These are phyloP conservation scores for Kryptopterus vitreolus DNA, from an alignment of 2,797 vertebrate species.

Conservation along the genomic window DNA sequence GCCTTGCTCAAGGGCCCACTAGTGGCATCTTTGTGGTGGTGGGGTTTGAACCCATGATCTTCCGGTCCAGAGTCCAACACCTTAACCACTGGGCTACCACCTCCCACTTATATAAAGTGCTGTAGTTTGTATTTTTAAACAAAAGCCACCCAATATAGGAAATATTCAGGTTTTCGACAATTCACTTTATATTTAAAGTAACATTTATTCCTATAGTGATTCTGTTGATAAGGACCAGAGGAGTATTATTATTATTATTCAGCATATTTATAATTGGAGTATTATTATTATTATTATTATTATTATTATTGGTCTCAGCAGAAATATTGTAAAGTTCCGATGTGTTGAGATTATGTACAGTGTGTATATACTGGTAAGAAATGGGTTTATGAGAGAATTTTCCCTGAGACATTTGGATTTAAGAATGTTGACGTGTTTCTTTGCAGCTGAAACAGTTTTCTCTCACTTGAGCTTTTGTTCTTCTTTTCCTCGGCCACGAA, in stretches of 20 bases:
- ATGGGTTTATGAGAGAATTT: not conserved
- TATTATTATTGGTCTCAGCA: slow-evolving; percentile 40
- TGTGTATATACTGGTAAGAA: slow-evolving; percentile 9
- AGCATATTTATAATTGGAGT: too few species aligned
- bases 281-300: too few species aligned
- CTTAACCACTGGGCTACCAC: too few species aligned
- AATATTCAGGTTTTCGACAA: slow-evolving; percentile 5
- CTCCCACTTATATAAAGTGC: too few species aligned
- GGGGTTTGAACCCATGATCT: too few species aligned
- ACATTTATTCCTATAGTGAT: slow-evolving; percentile 42
- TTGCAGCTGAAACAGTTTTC: not conserved
- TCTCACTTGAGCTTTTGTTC: not conserved
- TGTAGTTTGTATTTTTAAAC: not conserved
- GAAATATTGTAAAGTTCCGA: slow-evolving; percentile 32
- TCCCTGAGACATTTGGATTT: not conserved
- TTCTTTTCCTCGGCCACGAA: slow-evolving; percentile 4
- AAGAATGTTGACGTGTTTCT: not conserved
- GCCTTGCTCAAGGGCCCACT: too few species aligned
- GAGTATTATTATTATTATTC: too few species aligned
- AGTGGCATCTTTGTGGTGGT: too few species aligned
- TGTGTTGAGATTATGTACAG: slow-evolving; percentile 42
- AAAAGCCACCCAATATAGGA: slow-evolving; percentile 19
- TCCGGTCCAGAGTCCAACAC: too few species aligned
- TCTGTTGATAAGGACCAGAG: slow-evolving; percentile 63
- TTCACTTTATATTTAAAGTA: slow-evolving; percentile 16